Percentiles rank a stretch among this genome's conserved stretches.
phyloP scores from a whole-genome alignment of 2,797 vertebrate species.

The Rhabdophis nuchalis region DNA sequence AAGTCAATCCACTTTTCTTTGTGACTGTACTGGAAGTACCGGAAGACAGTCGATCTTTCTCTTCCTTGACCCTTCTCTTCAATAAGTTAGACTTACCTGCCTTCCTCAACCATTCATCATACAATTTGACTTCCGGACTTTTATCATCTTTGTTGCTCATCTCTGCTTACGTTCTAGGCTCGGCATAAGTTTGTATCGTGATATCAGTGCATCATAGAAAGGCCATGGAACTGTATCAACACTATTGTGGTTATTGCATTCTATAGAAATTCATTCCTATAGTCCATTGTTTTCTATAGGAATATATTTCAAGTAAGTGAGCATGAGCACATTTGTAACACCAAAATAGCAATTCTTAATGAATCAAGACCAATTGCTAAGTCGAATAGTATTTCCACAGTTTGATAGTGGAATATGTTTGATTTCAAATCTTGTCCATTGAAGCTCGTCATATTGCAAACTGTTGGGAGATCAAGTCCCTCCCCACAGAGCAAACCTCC shows the following conservation, averaged over 20 bases:
- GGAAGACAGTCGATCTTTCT: background rate
- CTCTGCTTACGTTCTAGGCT: background rate
- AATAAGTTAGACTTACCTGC: background rate
- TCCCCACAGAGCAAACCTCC: background rate
- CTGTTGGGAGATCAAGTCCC: background rate
- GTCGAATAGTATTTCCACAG: background rate
- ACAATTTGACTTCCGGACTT: background rate
- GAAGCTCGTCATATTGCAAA: background rate
- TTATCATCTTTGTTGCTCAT: background rate
- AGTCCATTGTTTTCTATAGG: background rate
- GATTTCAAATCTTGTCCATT: background rate
- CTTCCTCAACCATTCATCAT: background rate
- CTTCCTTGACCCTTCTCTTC: background rate
- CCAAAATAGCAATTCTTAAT: background rate
- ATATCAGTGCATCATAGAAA: background rate
- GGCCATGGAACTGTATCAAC: background rate
- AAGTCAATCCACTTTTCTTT: background rate
- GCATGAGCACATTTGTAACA: background rate
- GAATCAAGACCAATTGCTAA: background rate
- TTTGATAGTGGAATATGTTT: background rate
- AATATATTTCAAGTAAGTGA: background rate
- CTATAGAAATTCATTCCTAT: too few species aligned
- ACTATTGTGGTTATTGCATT: background rate
- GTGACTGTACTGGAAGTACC: background rate
- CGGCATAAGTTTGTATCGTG: background rate